phyloP scores from a whole-genome alignment of 2,797 vertebrate genomes.

The Mionectes olivaceus region DNA sequence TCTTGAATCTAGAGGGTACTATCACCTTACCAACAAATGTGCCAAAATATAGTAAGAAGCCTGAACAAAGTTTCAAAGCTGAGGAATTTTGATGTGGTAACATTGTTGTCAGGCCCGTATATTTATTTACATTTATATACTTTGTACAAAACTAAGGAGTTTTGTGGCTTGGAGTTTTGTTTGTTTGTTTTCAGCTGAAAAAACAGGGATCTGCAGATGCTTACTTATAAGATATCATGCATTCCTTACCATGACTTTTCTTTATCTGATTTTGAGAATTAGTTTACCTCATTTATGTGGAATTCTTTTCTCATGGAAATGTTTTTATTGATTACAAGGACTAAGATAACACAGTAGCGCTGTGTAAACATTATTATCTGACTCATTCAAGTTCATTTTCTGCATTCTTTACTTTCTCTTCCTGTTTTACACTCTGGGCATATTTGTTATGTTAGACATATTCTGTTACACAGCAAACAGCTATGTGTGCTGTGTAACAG shows the following conservation, averaged over 20 bases:
- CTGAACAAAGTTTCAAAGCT: not conserved
- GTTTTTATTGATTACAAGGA: not conserved
- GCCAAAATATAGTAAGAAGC: not conserved
- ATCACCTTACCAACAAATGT: not conserved
- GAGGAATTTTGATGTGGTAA: not conserved
- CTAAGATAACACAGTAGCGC: not conserved
- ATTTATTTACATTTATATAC: not conserved
- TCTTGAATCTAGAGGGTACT: accelerated
- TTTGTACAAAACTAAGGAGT: not conserved
- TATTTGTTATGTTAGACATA: slow-evolving; percentile 64
- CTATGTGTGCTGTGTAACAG: slow-evolving; percentile 55
- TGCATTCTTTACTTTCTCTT: not conserved
- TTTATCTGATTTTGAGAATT: not conserved
- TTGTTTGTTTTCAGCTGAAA: not conserved
- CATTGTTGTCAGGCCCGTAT: not conserved
- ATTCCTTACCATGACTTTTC: not conserved
- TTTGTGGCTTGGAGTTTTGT: accelerated
- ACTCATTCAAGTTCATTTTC: not conserved
- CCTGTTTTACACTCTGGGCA: slow-evolving; percentile 25
- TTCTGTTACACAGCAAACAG: slow-evolving; percentile 58
- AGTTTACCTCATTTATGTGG: not conserved
- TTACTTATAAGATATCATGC: not conserved
- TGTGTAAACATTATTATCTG: not conserved
- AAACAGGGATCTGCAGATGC: not conserved
- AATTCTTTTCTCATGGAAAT: not conserved